Percentiles rank a stretch among this genome's conserved stretches.
Conservation (phyloP, 1,140 invertebrate species). For the Drosophila neocordata region DNA sequence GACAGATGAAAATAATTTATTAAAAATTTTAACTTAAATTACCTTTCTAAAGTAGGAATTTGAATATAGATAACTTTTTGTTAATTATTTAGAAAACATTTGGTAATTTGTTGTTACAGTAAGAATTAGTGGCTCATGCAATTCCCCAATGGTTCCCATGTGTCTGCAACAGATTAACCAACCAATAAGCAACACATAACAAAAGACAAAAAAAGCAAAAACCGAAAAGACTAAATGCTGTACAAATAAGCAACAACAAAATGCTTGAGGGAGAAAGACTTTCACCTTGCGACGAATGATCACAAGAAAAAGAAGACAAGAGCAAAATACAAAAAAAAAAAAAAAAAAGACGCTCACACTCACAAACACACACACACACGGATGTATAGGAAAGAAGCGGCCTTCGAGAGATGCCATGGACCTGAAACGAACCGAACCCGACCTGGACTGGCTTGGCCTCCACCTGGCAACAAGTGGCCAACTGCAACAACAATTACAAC, state of each 20-base stretch:
- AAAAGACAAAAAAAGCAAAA: slow-evolving; percentile 56
- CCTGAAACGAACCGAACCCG: slow-evolving; percentile 34
- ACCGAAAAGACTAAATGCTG: slow-evolving; percentile 71
- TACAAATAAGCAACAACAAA: slow-evolving; percentile 75
- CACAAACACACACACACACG: slow-evolving; percentile 14
- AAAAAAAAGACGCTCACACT: background rate
- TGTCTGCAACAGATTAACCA: slow-evolving; percentile 54
- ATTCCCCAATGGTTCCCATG: slow-evolving; percentile 35
- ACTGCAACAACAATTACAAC: background rate
- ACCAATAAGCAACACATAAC: slow-evolving; percentile 56
- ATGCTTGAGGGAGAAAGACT: slow-evolving; percentile 77
- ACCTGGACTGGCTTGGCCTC: slow-evolving; percentile 28
- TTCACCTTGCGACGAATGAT: slow-evolving; percentile 71
- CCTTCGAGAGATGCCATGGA: slow-evolving; percentile 70
- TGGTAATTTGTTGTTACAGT: background rate
- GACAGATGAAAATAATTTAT: too few relatives aligned
- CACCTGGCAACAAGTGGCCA: slow-evolving; percentile 66
- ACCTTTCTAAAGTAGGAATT: too few relatives aligned
- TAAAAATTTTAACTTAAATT: too few relatives aligned
- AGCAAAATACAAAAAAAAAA: slow-evolving; percentile 31
- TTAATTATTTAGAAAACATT: too few relatives aligned
- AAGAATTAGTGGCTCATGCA: background rate
- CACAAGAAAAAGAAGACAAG: slow-evolving; percentile 35
- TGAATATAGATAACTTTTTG: too few relatives aligned
- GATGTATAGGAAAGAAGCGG: slow-evolving; percentile 46